These are phyloP conservation scores for Eristalis pertinax DNA, from an alignment of 2,888 invertebrate genomes.

Conservation along the genomic window DNA sequence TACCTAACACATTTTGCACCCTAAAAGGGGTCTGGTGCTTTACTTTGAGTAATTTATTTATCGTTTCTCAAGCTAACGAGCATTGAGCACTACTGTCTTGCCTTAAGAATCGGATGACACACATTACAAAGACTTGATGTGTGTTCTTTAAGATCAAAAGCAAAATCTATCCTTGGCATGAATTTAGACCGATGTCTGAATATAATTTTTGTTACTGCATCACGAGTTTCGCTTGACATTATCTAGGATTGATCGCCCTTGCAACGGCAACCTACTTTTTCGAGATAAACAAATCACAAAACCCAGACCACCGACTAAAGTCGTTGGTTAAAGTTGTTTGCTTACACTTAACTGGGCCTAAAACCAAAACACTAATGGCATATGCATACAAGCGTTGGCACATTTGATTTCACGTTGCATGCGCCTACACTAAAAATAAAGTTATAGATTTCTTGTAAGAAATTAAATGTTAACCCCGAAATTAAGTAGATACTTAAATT, in stretches of 20 bases:
- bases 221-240: background rate
- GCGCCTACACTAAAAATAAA: background rate
- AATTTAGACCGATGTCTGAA: background rate
- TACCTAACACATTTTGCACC: no score
- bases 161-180: background rate
- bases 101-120: no score
- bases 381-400: background rate
- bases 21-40: no score
- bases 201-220: background rate
- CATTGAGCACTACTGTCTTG: no score
- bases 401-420: background rate
- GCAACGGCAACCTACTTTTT: background rate
- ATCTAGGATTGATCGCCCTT: background rate
- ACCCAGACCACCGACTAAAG: background rate
- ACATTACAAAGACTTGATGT: no score
- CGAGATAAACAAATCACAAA: background rate
- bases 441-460: background rate
- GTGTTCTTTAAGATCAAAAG: no score
- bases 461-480: background rate
- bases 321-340: background rate
- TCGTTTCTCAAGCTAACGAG: no score
- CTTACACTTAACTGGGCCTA: background rate
- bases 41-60: no score
- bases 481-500: background rate
- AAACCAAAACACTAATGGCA: background rate